Percentiles rank a stretch among this genome's conserved stretches.
These are phyloP conservation scores for Tryphoninae sp. DNA, from an alignment of 2,888 invertebrate genomes.

Conservation along the genomic window DNA sequence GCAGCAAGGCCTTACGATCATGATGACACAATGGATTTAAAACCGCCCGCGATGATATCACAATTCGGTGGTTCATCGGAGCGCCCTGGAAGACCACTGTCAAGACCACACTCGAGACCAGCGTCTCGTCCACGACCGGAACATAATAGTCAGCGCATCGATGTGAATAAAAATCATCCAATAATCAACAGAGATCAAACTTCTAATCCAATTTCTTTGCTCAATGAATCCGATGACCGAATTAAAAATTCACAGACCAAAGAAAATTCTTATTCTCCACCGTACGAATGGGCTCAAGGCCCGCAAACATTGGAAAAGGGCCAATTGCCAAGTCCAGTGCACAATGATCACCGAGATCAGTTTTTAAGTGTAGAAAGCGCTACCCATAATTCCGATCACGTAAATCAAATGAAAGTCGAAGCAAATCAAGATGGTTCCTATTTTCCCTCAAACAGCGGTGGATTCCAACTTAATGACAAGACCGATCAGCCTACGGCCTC, in stretches of 20 bases:
- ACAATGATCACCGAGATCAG: constrained; percentile 31
- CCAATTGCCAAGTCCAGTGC: constrained; percentile 7
- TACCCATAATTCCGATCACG: constrained; percentile 23
- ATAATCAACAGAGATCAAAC: constrained; percentile 21
- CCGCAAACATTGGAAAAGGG: constrained; percentile 27
- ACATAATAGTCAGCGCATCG: constrained; percentile 21
- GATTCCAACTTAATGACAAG: constrained; percentile 17
- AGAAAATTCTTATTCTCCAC: constrained; percentile 22
- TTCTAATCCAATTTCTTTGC: constrained; percentile 6
- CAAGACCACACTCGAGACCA: constrained; percentile 69
- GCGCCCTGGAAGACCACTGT: constrained; percentile 72
- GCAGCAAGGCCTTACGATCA: constrained; percentile 58
- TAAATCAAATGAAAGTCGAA: constrained; percentile 47
- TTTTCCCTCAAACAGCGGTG: constrained; percentile 30
- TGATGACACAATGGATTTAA: constrained; percentile 73
- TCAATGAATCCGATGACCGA: constrained; percentile 52
- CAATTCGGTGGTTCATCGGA: constrained; percentile 67
- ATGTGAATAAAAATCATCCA: constrained; percentile 36
- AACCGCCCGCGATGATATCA: constrained; percentile 71
- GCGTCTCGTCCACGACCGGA: constrained; percentile 65
- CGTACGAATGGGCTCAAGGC: constrained; percentile 39
- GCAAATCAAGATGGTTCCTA: constrained; percentile 34
- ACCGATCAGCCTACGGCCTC: constrained; percentile 28
- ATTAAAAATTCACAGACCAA: constrained; percentile 29
- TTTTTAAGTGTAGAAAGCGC: neutral